Evolutionary conservation across 2,888 invertebrate species (phyloP).

Genomic region (Esperia sulphurella): DNA sequence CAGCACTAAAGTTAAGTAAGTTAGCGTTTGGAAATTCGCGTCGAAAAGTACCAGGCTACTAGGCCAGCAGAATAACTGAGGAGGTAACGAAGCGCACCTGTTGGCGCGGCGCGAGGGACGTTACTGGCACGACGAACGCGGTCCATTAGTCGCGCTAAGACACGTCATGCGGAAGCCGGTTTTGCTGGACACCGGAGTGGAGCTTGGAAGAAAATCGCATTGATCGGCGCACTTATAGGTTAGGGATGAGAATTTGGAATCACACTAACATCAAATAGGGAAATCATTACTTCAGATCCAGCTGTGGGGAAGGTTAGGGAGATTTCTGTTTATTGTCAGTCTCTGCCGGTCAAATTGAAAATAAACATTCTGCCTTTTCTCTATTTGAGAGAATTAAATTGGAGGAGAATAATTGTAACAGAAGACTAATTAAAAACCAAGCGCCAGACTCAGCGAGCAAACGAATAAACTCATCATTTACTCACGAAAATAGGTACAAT

Average conservation of each 20-base stretch:
- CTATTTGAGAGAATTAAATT: too few species aligned
- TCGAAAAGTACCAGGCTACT: constrained; percentile 31
- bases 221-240: constrained; percentile 37
- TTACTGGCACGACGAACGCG: constrained; percentile 60
- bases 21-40: background rate
- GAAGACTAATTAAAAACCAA: too few species aligned
- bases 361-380: too few species aligned
- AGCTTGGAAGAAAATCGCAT: constrained; percentile 59
- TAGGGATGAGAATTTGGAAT: constrained; percentile 12
- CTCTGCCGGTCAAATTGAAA: too few species aligned
- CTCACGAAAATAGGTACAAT: too few species aligned
- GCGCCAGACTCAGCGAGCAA: too few species aligned
- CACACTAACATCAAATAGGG: background rate
- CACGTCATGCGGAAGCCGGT: constrained; percentile 76
- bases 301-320: constrained; percentile 24
- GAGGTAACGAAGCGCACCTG: constrained; percentile 60
- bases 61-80: constrained; percentile 45
- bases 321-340: too few species aligned
- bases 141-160: constrained; percentile 61
- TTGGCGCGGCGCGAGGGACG: constrained; percentile 67
- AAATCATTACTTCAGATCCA: too few species aligned
- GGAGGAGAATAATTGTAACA: too few species aligned
- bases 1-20: constrained; percentile 4
- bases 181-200: constrained; percentile 33
- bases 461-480: too few species aligned